Evolutionary conservation across 2,797 vertebrate genomes (phyloP).

Genomic region (Rachycentron canadum): DNA sequence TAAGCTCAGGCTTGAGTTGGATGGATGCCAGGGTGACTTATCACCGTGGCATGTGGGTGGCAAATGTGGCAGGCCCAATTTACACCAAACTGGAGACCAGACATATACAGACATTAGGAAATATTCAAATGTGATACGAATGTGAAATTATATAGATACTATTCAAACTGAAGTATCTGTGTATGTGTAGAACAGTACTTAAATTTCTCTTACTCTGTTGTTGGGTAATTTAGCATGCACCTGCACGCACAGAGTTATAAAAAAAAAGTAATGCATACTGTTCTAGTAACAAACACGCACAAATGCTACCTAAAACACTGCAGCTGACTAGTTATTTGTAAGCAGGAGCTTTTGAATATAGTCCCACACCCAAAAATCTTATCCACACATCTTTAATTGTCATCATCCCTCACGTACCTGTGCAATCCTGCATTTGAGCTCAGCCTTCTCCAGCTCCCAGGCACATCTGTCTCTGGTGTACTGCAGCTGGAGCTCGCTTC

Average conservation of each 20-base stretch:
- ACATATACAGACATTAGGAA: slow-evolving; percentile 16
- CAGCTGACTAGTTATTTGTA: not conserved
- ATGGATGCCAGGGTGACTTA: slow-evolving; percentile 60
- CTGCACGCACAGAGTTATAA: not conserved
- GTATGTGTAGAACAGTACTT: not conserved
- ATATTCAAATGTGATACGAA: slow-evolving; percentile 1
- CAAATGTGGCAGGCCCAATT: slow-evolving; percentile 42
- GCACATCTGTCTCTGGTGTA: slow-evolving; percentile 83
- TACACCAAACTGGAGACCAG: slow-evolving; percentile 45
- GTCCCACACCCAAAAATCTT: not conserved
- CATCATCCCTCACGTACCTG: slow-evolving; percentile 75
- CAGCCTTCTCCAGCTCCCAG: slow-evolving; percentile 86
- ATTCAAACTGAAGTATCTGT: not conserved
- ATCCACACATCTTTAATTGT: not conserved
- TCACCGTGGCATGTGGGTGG: slow-evolving; percentile 60
- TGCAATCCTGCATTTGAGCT: slow-evolving; percentile 83
- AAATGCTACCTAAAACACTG: not conserved
- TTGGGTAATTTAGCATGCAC: not conserved
- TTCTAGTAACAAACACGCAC: not conserved
- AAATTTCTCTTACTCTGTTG: not conserved
- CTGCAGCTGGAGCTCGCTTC: slow-evolving; percentile 81
- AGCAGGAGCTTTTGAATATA: not conserved
- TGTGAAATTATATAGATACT: not conserved
- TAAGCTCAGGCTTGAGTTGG: slow-evolving; percentile 57
- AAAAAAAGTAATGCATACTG: not conserved